A percentile compares a stretch with the other conserved stretches of the same genome.
Evolutionary conservation across 2,113 vertebrate genomes (phyloP).

Genomic region (Hydrochoerus hydrochaeris): DNA sequence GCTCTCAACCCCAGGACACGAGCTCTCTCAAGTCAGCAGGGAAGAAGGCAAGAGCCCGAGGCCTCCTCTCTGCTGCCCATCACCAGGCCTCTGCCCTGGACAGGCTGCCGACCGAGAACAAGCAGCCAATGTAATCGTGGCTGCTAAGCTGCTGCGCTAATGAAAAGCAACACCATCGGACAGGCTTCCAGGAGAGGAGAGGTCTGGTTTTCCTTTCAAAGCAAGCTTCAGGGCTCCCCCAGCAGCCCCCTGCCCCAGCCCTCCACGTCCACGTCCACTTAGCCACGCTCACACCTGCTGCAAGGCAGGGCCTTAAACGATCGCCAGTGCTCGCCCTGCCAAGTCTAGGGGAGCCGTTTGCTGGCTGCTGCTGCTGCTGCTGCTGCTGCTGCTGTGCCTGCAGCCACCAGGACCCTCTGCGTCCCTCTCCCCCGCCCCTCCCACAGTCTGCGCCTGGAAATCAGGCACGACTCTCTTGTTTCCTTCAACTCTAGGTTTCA

Average conservation of each 20-base stretch:
- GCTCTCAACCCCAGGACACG: background rate
- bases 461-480: constrained; percentile 49
- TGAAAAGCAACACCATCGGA: constrained; percentile 3
- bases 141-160: background rate
- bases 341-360: background rate
- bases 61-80: background rate
- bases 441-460: constrained; percentile 10
- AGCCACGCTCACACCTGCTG: constrained; percentile 37
- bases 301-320: background rate
- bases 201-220: constrained; percentile 61
- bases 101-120: constrained; percentile 31
- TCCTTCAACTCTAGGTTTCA: constrained; percentile 70
- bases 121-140: background rate
- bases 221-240: background rate
- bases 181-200: constrained; percentile 28
- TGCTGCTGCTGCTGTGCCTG: background rate
- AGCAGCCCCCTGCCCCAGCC: background rate
- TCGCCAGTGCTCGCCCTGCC: background rate
- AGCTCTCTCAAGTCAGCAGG: background rate
- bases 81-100: background rate
- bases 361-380: background rate
- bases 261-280: background rate
- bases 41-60: background rate
- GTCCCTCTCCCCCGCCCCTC: background rate
- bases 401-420: background rate